Base-by-base conservation (phyloP, 2,888 invertebrate genomes). In the Heteromurus nitidus region DNA sequence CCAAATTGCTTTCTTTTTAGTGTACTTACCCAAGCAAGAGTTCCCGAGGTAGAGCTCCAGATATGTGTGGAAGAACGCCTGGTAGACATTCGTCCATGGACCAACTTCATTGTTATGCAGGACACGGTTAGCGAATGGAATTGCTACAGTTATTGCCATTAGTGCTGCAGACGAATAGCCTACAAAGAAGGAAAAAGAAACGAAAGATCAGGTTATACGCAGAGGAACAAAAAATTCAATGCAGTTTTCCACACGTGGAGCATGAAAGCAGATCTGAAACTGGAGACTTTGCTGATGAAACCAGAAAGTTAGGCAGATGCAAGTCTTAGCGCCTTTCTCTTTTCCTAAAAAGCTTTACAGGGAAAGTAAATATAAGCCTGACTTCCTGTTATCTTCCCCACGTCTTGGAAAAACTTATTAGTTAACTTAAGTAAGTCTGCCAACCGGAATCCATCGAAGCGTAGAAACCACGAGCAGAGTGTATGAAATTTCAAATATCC, bases 151-250 rank as follows among this genome's bases (percentile, higher is more conserved):
- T 86, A 94, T 93, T 18, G 93, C 93, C 88, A 94, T 90, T 70
- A 95, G 91, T 44, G 95, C 94, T 16, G 94, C 94, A 2, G 93
- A 92, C n/a, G 95, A 94, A 88, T 95, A 93, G 70, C 94, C 94
- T 92, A 28, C 13, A 30, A 55, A 62, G 13, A 70, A 2, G 16
- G 13, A 42, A 30, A 20, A 16, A 22, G 16, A 65, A 60, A 60
- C 3, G n/a, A n/a, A n/a, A n/a, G 50, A 50, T 50, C 18, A 44
- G 28, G 68, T 50, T 18, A 30, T 3, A n/a, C 18, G 65, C 53
- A 18, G 50, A 62, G 50, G 70, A 62, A 53, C 44, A 58, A 26
- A 26, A 20, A 20, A 28, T 55, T 28, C n/a, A n/a, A 50, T n/a
- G n/a, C n/a, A n/a, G n/a, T 42, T 68, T 22, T 36, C 2, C 30